Evolutionary conservation across 2,888 invertebrate genomes (phyloP).

Genomic region (Peribatodes rhomboidaria): DNA sequence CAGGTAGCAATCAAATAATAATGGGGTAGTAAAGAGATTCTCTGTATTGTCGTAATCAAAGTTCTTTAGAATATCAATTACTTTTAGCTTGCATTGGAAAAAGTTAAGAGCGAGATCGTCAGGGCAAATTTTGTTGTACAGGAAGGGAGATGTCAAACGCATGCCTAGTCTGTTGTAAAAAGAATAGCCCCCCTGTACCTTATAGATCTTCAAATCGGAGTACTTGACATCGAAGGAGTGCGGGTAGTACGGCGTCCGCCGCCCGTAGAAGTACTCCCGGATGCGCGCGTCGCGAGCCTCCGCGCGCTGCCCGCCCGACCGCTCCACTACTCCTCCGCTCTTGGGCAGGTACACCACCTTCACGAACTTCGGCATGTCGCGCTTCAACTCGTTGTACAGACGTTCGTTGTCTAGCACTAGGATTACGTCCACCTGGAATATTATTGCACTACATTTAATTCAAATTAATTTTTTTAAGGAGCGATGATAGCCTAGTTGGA

Average conservation of each 20-base stretch:
- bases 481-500: too few species aligned
- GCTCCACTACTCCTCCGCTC: conserved; percentile 98
- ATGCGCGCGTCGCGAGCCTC: conserved; percentile 93
- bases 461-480: too few species aligned
- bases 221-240: conserved; percentile 98
- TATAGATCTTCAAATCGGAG: conserved; percentile 95
- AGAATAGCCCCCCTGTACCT: too few species aligned
- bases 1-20: too few species aligned
- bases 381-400: conserved; percentile 96
- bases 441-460: not conserved
- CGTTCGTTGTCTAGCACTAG: conserved; percentile 98
- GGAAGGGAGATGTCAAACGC: too few species aligned
- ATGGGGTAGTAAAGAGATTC: too few species aligned
- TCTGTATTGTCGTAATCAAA: too few species aligned
- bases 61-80: too few species aligned
- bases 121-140: too few species aligned
- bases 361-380: conserved; percentile 97
- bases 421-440: conserved; percentile 92
- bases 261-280: conserved; percentile 98
- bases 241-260: conserved; percentile 93
- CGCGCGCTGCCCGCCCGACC: conserved; percentile 89
- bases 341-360: conserved; percentile 97
- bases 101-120: too few species aligned
- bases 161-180: too few species aligned
- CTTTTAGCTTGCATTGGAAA: too few species aligned